A percentile compares a stretch with the other conserved stretches of the same genome.
Conservation (phyloP, 2,797 vertebrate species). For the Corythornis leucogaster region DNA sequence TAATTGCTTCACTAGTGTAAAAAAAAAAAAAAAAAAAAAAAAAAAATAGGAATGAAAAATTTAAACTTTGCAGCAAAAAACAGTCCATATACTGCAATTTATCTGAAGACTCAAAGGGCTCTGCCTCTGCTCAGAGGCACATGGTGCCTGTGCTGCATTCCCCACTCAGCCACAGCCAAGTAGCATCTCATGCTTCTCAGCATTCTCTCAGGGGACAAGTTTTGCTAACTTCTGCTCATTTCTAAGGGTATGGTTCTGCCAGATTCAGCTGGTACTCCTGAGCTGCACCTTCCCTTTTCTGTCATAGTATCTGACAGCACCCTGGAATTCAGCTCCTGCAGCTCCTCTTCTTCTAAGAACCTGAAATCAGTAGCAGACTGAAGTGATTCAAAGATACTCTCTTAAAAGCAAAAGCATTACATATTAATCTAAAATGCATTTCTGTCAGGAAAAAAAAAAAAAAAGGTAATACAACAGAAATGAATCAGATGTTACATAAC, state of each 20-base stretch:
- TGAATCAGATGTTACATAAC: background rate
- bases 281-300: background rate
- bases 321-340: background rate
- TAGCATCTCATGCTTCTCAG: background rate
- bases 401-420: conserved; percentile 26
- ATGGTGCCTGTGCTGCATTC: background rate
- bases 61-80: background rate
- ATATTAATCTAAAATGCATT: conserved; percentile 14
- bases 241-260: background rate
- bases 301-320: background rate
- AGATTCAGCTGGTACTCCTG: background rate
- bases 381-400: background rate
- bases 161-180: background rate
- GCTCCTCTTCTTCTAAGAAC: background rate
- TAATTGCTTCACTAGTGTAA: background rate
- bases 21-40: background rate
- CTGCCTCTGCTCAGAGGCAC: background rate
- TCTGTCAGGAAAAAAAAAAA: background rate
- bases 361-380: background rate
- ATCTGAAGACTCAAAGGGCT: background rate
- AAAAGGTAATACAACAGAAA: background rate
- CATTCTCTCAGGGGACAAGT: background rate
- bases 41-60: background rate
- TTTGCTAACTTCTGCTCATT: background rate
- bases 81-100: background rate